These are phyloP conservation scores for Acomys russatus DNA, from an alignment of 2,797 vertebrate species.

Conservation along the genomic window DNA sequence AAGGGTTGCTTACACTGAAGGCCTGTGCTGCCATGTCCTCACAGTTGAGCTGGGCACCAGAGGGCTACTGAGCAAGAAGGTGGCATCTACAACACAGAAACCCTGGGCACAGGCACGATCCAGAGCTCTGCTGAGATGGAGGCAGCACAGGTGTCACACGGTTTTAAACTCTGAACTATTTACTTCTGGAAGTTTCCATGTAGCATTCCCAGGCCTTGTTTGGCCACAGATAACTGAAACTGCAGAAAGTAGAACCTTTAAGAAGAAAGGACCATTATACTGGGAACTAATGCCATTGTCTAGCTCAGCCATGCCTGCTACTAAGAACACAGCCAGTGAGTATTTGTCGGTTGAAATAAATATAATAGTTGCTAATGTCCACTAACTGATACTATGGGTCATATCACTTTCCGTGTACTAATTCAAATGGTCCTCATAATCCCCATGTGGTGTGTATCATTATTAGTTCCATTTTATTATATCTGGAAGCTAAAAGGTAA, in stretches of 20 bases:
- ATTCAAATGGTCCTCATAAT: neutral
- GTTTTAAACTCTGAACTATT: neutral
- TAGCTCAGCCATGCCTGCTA: neutral
- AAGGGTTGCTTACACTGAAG: neutral
- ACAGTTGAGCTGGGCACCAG: neutral
- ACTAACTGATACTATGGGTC: neutral
- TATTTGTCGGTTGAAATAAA: neutral
- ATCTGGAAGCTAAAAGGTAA: neutral
- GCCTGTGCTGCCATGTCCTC: too few relatives aligned
- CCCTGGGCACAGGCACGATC: neutral
- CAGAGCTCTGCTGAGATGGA: neutral
- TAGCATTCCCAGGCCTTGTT: neutral
- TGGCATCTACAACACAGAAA: neutral
- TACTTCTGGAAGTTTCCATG: neutral
- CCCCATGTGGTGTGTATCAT: neutral
- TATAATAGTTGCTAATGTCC: neutral
- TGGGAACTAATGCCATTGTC: neutral
- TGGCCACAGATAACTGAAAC: neutral
- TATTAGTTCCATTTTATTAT: neutral
- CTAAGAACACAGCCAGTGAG: neutral
- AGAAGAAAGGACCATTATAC: neutral
- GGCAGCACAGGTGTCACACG: accelerated
- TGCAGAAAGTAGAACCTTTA: neutral
- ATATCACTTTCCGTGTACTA: neutral
- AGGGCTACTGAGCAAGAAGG: neutral